Percentiles rank a stretch among this genome's conserved stretches.
These are phyloP conservation scores for Hemicentrotus pulcherrimus DNA, from an alignment of 35 echinoderm and acorn worm species.

Conservation along the genomic window DNA sequence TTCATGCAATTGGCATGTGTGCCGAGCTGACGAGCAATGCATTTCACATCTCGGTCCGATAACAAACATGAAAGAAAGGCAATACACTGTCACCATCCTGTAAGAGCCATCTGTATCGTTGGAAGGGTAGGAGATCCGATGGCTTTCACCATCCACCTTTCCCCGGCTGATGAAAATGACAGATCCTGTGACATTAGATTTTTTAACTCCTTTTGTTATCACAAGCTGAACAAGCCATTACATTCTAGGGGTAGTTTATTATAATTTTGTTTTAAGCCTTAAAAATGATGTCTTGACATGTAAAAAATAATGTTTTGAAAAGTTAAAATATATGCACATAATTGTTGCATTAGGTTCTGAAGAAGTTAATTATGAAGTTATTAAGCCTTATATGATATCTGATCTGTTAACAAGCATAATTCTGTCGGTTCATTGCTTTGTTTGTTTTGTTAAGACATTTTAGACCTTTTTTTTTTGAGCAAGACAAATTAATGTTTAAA, in stretches of 20 bases:
- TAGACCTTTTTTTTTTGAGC: no score
- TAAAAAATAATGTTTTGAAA: no score
- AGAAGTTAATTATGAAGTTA: no score
- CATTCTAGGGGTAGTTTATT: not conserved
- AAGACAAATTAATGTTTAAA: no score
- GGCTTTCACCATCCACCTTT: not conserved
- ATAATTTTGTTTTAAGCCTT: not conserved
- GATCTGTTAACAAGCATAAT: no score
- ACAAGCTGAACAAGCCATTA: not conserved
- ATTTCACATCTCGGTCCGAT: not conserved
- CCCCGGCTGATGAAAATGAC: not conserved
- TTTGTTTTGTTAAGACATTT: no score
- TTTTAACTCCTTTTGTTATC: not conserved
- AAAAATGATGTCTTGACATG: not conserved
- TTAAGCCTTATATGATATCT: no score
- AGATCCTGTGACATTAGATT: not conserved
- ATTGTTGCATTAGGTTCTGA: no score
- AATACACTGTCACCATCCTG: not conserved
- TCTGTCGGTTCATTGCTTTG: no score
- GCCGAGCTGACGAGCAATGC: not conserved
- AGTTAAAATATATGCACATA: no score
- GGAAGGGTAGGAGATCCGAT: not conserved
- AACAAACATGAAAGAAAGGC: not conserved
- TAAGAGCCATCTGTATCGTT: not conserved
- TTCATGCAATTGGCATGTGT: slow-evolving; percentile 2